Evolutionary conservation across 2,797 vertebrate species (phyloP).

Genomic region (Halcyon leucocephala): DNA sequence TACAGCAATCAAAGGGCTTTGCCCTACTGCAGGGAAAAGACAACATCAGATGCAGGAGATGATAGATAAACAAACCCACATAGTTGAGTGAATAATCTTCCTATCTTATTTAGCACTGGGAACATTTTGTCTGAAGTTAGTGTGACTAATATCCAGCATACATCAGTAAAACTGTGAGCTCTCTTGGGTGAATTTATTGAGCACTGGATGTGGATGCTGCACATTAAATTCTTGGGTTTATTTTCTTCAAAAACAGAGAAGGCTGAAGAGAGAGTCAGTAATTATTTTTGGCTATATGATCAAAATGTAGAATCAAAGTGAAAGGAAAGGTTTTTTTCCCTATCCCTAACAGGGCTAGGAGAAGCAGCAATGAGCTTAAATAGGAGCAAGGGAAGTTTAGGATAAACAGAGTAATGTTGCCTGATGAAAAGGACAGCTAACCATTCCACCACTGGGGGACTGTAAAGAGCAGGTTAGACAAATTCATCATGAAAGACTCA

Average conservation of each 20-base stretch:
- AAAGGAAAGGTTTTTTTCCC: background rate
- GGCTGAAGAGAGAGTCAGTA: background rate
- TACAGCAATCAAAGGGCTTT: background rate
- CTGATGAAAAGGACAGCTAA: background rate
- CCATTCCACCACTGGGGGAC: background rate
- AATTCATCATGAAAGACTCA: background rate
- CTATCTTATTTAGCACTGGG: background rate
- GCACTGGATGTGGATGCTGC: background rate
- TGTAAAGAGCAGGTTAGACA: background rate
- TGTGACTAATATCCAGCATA: background rate
- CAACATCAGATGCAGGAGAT: background rate
- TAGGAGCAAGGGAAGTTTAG: background rate
- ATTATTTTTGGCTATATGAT: background rate
- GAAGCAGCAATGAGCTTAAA: background rate
- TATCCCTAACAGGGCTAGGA: background rate
- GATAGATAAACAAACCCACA: background rate
- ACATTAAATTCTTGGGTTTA: background rate
- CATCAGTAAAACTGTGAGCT: background rate
- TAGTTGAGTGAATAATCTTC: background rate
- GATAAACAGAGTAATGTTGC: background rate
- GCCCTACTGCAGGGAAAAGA: background rate
- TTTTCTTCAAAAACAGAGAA: background rate
- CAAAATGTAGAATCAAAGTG: background rate
- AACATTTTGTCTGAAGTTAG: background rate
- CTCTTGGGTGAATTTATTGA: background rate